phyloP scores from a whole-genome alignment of 2,113 vertebrate species.

The Isichthys henryi region DNA sequence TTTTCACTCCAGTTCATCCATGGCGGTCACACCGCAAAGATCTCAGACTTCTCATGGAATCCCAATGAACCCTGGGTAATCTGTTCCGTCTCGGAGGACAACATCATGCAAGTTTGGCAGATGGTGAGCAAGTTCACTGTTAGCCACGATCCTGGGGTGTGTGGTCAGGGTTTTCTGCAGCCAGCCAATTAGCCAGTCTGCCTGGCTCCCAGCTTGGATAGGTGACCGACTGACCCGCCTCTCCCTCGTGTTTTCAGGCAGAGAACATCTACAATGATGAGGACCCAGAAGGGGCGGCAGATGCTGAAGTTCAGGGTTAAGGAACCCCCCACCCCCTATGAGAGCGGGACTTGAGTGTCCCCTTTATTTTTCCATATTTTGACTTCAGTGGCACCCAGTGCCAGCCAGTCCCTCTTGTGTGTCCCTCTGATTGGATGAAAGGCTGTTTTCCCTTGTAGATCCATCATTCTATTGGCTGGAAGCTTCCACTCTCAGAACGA shows the following conservation, averaged over 20 bases:
- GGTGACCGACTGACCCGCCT: not conserved
- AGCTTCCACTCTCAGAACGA: not conserved
- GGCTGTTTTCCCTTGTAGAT: not conserved
- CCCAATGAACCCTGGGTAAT: conserved; percentile 99
- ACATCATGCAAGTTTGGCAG: conserved; percentile 99
- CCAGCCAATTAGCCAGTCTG: not conserved
- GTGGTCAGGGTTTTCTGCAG: not conserved
- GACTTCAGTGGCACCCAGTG: conserved; percentile 5
- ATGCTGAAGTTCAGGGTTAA: conserved; percentile 77
- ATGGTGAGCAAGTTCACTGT: conserved; percentile 66
- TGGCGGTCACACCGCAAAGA: conserved; percentile 95
- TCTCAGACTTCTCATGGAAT: conserved; percentile 98
- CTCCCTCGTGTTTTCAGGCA: conserved; percentile 62
- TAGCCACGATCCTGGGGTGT: not conserved
- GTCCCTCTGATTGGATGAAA: not conserved
- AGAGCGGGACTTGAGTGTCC: conserved; percentile 10
- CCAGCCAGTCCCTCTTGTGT: not conserved
- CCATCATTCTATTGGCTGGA: conserved; percentile 20
- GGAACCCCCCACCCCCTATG: not conserved
- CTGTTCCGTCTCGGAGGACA: conserved; percentile 98
- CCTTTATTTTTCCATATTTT: conserved; percentile 9
- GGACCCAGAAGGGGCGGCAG: conserved; percentile 89
- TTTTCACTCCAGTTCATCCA: conserved; percentile 77
- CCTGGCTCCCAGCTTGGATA: not conserved
- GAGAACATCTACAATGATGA: conserved; percentile 99